These are phyloP conservation scores for Tupaia tana DNA, from an alignment of 2,113 vertebrate genomes.

Conservation along the genomic window DNA sequence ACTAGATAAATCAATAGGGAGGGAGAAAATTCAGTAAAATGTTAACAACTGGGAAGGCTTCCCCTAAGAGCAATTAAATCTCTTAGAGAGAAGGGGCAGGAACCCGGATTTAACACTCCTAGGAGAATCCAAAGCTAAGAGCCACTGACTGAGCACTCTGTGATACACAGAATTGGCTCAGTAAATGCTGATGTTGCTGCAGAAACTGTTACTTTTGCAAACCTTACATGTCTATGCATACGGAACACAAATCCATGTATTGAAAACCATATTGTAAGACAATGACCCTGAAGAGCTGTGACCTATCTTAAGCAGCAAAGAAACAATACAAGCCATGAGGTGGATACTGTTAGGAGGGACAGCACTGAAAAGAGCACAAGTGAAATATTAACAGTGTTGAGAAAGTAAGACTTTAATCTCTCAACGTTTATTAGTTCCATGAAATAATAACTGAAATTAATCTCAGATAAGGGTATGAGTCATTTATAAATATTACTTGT, in stretches of 20 bases:
- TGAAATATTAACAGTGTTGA: background rate
- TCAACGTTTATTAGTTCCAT: background rate
- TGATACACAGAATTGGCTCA: background rate
- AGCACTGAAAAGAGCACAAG: background rate
- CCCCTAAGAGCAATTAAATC: background rate
- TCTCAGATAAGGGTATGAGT: background rate
- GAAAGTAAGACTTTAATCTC: slow-evolving; percentile 24
- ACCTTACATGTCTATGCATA: background rate
- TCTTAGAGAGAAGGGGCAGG: background rate
- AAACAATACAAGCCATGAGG: background rate
- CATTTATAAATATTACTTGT: background rate
- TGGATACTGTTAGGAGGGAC: background rate
- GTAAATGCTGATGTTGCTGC: background rate
- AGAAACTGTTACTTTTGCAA: background rate
- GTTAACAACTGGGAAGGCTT: background rate
- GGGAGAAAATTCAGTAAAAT: background rate
- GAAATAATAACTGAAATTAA: slow-evolving; percentile 27
- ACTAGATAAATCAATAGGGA: background rate
- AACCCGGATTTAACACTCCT: background rate
- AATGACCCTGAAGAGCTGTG: background rate
- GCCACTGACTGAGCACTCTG: background rate
- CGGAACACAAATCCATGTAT: background rate
- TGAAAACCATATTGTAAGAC: slow-evolving; percentile 23
- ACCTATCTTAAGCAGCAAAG: background rate
- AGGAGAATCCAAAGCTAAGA: background rate